These are phyloP conservation scores for Ommatoiulus sabulosus DNA, from an alignment of 2,888 invertebrate genomes.

Conservation along the genomic window DNA sequence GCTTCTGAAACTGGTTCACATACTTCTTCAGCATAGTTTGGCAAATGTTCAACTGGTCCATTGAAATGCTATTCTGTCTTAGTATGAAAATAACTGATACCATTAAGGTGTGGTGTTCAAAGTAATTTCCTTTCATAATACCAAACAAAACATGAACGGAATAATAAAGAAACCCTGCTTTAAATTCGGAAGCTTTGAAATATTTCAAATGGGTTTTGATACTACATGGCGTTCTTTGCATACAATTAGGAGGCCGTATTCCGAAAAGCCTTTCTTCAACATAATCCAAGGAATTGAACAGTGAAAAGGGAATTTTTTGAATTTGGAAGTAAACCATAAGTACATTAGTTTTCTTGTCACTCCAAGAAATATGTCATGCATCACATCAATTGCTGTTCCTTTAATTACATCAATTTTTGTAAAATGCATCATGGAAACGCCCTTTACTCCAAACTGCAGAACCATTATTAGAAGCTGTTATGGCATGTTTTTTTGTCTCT, in stretches of 20 bases:
- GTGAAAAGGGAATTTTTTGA: not conserved
- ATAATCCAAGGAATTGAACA: no score
- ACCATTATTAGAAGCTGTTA: not conserved
- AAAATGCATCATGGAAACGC: not conserved
- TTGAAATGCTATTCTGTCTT: no score
- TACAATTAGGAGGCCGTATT: not conserved
- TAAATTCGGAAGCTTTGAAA: conserved; percentile 10
- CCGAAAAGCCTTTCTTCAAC: not conserved
- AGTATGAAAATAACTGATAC: not conserved
- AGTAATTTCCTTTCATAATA: not conserved
- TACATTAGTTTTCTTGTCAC: conserved; percentile 11
- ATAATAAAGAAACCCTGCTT: not conserved
- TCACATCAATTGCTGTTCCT: conserved; percentile 44
- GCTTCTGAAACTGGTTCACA: no score
- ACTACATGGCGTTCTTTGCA: conserved; percentile 3
- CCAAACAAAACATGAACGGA: not conserved
- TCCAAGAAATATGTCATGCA: not conserved
- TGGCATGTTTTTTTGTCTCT: not conserved
- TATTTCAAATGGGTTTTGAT: not conserved
- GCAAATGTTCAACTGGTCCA: no score
- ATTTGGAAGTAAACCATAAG: conserved; percentile 35
- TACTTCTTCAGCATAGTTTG: no score
- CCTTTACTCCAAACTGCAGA: not conserved
- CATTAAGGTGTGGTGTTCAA: not conserved
- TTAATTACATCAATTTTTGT: not conserved